phyloP scores from a whole-genome alignment of 2,888 invertebrate genomes.

The Oxycera nigricornis region DNA sequence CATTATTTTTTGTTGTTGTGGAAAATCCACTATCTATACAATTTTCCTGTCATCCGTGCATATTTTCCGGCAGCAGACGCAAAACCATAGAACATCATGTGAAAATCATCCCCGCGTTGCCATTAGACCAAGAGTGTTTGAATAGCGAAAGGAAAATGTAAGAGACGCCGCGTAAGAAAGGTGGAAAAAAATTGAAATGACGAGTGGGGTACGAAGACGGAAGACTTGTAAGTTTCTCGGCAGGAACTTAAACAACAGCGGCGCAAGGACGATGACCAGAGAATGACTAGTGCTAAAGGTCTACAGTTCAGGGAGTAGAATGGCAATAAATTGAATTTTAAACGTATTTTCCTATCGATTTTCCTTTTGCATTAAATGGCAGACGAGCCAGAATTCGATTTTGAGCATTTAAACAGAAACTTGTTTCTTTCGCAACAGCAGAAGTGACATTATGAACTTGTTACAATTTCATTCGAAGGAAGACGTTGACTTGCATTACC shows the following conservation, averaged over 20 bases:
- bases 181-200: background rate
- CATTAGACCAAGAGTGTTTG: background rate
- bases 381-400: background rate
- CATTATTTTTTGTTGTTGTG: too few species aligned
- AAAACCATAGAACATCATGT: background rate
- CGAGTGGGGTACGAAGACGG: background rate
- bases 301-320: background rate
- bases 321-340: slow-evolving; percentile 23
- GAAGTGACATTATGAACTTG: background rate
- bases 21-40: slow-evolving; percentile 9
- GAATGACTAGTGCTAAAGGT: slow-evolving; percentile 6
- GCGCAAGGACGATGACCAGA: background rate
- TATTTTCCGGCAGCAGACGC: background rate
- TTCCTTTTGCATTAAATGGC: background rate
- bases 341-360: slow-evolving; percentile 3
- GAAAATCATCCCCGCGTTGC: slow-evolving; percentile 6
- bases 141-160: background rate
- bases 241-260: background rate
- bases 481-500: too few species aligned
- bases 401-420: background rate
- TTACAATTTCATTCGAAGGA: background rate
- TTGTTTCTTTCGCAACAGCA: background rate
- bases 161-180: background rate
- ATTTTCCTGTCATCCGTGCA: slow-evolving; percentile 28
- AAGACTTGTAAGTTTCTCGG: background rate